Evolutionary conservation across 2,113 vertebrate species (phyloP), one percentile per base, ranked within the genome.

Genomic region (Channa argus): DNA sequence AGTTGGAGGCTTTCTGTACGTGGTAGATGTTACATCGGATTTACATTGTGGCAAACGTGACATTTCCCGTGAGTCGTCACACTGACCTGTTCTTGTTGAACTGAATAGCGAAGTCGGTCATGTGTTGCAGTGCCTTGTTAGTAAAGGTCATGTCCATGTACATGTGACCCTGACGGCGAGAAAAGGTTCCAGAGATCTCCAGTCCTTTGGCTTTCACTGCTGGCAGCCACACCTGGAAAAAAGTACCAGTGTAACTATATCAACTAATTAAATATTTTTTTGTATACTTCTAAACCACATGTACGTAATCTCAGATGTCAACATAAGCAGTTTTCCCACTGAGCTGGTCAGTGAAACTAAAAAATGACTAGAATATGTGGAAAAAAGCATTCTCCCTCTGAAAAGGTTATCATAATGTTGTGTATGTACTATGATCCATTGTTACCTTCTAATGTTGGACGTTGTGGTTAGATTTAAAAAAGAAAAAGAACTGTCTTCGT

Each of bases 71-170:
- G 7, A 43, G 15, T 54, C 8, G 4, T 12, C 33, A 46, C 44
- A 55, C 93, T 93, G 63, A 98, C 98, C 98, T 99, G 92, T 99
- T 99, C 92, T 99, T 99, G 92, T 99, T 99, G 92, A 99, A 99
- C 92, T 99, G 98, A 80, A 99, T 95, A 65, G 98, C 98, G 74
- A 99, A 99, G 88, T 99, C 98, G 0, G 96, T 96, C 98, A 99
- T 99, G 92, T 99, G 97, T 73, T 99, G 98, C 87, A 99, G 93
- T 71, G 98, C 98, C 92, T 99, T 99, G 86, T 99, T 99, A 90
- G 95, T 98, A 73, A 99, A 99, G 85, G 89, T 95, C 98, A 99
- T 99, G 90, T 99, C 98, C 98, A 99, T 99, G 92, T 98, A 98
- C 95, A 99, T 98, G 86, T 98, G 97, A 0, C 97, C 97, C 87